phyloP scores from a whole-genome alignment of 2,797 vertebrate genomes.

The Anolis apletophallus region DNA sequence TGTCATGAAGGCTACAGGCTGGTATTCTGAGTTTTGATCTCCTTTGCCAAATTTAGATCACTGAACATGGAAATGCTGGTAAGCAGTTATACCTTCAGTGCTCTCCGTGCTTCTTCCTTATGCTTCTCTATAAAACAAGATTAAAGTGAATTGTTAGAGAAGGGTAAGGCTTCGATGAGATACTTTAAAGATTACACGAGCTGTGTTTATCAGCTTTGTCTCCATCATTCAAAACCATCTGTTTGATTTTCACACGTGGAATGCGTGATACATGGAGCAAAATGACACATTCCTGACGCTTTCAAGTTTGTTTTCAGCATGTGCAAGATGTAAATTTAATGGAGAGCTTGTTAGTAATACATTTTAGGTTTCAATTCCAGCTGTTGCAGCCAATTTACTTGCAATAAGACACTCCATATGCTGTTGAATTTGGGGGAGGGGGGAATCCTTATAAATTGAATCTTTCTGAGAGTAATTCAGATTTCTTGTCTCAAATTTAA shows the following conservation, averaged over 20 bases:
- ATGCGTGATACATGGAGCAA: slow-evolving; percentile 26
- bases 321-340: slow-evolving; percentile 19
- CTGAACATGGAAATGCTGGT: slow-evolving; percentile 37
- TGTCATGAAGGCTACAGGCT: not conserved
- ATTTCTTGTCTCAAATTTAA: not conserved
- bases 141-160: not conserved
- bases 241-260: slow-evolving; percentile 28
- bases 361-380: slow-evolving; percentile 38
- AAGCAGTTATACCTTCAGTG: slow-evolving; percentile 42
- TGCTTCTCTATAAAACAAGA: fast-evolving
- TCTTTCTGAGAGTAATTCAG: slow-evolving; percentile 43
- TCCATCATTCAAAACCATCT: not conserved
- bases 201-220: slow-evolving; percentile 35
- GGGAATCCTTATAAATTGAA: not conserved
- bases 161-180: slow-evolving; percentile 32
- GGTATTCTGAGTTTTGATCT: slow-evolving; percentile 1
- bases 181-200: not conserved
- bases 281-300: slow-evolving; percentile 25
- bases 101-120: not conserved
- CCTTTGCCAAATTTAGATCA: slow-evolving; percentile 28
- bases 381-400: slow-evolving; percentile 44
- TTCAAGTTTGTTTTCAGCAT: slow-evolving; percentile 35
- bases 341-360: slow-evolving; percentile 24
- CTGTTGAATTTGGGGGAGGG: slow-evolving; percentile 39
- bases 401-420: not conserved